Conservation (phyloP, 1,140 invertebrate genomes). For the Zaprionus davidi region DNA sequence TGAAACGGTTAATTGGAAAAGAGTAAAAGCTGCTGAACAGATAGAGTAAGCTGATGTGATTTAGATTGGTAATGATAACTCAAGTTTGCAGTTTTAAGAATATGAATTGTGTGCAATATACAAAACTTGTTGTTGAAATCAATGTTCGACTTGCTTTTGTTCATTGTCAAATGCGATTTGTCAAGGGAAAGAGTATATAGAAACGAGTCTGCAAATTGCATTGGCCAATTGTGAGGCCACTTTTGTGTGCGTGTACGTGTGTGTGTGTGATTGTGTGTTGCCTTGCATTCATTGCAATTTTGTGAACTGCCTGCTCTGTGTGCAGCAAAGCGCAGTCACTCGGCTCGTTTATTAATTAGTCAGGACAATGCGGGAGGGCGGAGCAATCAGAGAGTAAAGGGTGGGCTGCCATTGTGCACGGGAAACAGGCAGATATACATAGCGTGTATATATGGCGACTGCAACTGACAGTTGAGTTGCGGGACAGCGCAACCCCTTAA, state of each 20-base stretch:
- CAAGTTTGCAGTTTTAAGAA: too few relatives aligned
- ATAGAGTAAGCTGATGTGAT: background rate
- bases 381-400: slow-evolving; percentile 26
- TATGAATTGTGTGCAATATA: too few relatives aligned
- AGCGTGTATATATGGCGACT: background rate
- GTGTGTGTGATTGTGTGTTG: background rate
- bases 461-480: slow-evolving; percentile 13
- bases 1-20: slow-evolving; percentile 6
- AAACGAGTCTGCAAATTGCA: slow-evolving; percentile 12
- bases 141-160: background rate
- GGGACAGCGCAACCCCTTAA: too few relatives aligned
- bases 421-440: background rate
- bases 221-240: slow-evolving; percentile 17
- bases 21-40: background rate
- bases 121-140: too few relatives aligned
- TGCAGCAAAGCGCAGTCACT: background rate
- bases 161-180: background rate
- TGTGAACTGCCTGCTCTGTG: slow-evolving; percentile 3
- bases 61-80: background rate
- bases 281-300: slow-evolving; percentile 50
- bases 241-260: background rate
- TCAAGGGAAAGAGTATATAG: slow-evolving; percentile 1
- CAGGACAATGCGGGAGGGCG: slow-evolving; percentile 35
- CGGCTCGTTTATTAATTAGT: slow-evolving; percentile 59
- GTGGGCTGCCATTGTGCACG: background rate